Evolutionary conservation across 2,888 invertebrate genomes (phyloP).

Genomic region (Steinernema scapterisci): DNA sequence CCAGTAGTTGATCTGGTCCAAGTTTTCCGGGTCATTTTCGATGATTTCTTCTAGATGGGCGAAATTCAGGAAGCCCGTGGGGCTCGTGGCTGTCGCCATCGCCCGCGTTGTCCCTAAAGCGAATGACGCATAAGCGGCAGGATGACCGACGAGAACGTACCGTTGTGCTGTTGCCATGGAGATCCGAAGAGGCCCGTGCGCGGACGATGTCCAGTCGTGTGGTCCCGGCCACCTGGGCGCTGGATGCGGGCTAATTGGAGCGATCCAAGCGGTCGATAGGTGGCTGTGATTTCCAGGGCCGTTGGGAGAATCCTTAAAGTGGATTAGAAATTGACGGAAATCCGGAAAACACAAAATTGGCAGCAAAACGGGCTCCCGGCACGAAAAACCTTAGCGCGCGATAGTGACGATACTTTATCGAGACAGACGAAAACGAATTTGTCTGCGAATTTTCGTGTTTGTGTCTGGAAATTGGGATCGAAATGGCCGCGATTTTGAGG

Average conservation of each 20-base stretch:
- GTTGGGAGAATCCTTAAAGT: too few species aligned
- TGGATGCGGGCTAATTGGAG: background rate
- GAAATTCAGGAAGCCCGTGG: slow-evolving; percentile 34
- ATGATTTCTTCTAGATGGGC: slow-evolving; percentile 39
- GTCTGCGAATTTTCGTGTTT: too few species aligned
- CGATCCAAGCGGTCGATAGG: background rate
- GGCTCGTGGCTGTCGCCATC: slow-evolving; percentile 47
- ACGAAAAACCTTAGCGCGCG: too few species aligned
- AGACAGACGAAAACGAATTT: too few species aligned
- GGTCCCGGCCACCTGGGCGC: background rate
- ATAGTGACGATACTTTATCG: too few species aligned
- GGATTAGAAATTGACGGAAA: too few species aligned
- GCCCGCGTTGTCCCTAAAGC: slow-evolving; percentile 35
- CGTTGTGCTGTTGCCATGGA: slow-evolving; percentile 2
- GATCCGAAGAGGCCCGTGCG: background rate
- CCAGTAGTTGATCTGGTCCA: slow-evolving; percentile 52
- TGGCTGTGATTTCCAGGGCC: too few species aligned
- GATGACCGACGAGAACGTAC: background rate
- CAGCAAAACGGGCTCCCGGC: too few species aligned
- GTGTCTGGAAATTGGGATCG: too few species aligned
- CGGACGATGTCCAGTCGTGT: background rate
- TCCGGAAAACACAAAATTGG: too few species aligned
- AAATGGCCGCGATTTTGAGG: too few species aligned
- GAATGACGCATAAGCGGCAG: slow-evolving; percentile 19
- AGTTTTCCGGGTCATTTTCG: slow-evolving; percentile 44